A percentile compares a stretch with the other conserved stretches of the same genome.
Conservation (phyloP, 2,113 vertebrate genomes). For the Edolisoma coerulescens region DNA sequence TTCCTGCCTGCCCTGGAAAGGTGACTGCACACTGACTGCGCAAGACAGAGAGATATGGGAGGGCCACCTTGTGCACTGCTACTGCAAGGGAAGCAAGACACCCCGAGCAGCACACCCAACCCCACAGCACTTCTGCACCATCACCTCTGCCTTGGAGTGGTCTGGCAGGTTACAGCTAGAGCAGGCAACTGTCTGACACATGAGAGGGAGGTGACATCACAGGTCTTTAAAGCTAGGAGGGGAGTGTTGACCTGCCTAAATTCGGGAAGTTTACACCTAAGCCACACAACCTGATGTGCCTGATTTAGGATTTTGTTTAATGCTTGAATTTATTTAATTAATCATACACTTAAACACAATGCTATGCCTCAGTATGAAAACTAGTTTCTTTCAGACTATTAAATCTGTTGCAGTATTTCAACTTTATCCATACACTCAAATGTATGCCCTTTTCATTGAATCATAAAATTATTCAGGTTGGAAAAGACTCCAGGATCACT, state of each 20-base stretch:
- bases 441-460: background rate
- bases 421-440: background rate
- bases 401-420: background rate
- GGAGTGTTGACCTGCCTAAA: background rate
- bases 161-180: background rate
- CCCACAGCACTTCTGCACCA: background rate
- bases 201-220: background rate
- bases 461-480: background rate
- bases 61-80: rapidly evolving
- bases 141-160: background rate
- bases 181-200: background rate
- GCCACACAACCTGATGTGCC: background rate
- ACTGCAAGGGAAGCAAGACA: background rate
- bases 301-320: background rate
- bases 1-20: background rate
- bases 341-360: background rate
- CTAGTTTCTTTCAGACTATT: background rate
- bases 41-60: background rate
- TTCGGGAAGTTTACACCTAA: background rate
- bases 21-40: background rate
- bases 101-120: background rate
- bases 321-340: background rate
- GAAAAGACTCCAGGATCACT: background rate
- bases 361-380: background rate
- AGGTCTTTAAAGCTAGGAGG: background rate